Evolutionary conservation across 2,113 vertebrate species (phyloP).

Genomic region (Otis tarda): DNA sequence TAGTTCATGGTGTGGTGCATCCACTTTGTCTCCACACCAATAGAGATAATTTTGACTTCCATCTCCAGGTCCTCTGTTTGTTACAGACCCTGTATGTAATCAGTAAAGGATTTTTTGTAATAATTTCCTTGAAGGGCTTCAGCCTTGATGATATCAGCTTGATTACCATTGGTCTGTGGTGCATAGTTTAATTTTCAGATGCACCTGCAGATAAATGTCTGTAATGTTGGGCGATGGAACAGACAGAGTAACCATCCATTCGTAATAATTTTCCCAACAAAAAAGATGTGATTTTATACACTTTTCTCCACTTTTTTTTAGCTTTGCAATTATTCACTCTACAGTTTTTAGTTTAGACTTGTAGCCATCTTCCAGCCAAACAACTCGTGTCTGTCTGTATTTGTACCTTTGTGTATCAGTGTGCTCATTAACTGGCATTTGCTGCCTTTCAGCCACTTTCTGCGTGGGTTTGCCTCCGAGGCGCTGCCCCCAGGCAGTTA

Average conservation of each 20-base stretch:
- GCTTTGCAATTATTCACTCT: neutral
- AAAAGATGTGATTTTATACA: neutral
- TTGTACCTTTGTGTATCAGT: too few species aligned
- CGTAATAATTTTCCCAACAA: too few species aligned
- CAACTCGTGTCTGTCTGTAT: fast-evolving
- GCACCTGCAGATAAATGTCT: neutral
- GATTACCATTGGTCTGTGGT: neutral
- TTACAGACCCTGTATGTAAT: neutral
- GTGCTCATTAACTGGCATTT: neutral
- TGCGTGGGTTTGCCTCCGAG: fast-evolving
- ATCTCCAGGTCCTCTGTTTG: neutral
- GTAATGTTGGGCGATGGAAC: neutral
- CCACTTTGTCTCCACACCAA: neutral
- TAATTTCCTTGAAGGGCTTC: neutral
- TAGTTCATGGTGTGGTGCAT: neutral
- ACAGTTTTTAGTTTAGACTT: neutral
- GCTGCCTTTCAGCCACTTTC: neutral
- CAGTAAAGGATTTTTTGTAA: neutral
- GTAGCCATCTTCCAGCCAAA: neutral
- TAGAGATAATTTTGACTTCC: neutral
- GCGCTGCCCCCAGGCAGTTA: neutral
- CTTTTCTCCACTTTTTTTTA: neutral
- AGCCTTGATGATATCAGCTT: neutral
- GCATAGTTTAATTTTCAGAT: neutral
- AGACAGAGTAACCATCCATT: neutral